A percentile compares a stretch with the other conserved stretches of the same genome.
These are phyloP conservation scores for Laupala kohalensis DNA, from an alignment of 1,140 invertebrate genomes.

Conservation along the genomic window DNA sequence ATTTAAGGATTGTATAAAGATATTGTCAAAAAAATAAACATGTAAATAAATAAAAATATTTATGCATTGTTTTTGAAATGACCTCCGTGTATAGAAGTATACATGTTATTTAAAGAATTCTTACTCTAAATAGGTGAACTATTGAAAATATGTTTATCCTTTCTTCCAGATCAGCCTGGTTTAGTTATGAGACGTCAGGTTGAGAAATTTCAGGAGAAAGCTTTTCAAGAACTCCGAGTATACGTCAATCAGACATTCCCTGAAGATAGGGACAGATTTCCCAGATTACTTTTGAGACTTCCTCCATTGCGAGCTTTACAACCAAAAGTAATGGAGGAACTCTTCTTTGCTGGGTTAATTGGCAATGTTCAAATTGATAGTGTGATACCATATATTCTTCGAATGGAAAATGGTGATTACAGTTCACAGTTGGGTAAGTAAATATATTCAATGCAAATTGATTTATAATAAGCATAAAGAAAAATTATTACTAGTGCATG, in stretches of 20 bases:
- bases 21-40: too few species aligned
- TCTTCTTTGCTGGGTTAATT: conserved; percentile 83
- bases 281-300: conserved; percentile 56
- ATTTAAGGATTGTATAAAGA: too few species aligned
- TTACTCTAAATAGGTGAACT: too few species aligned
- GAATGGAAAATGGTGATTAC: conserved; percentile 21
- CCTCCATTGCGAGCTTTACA: conserved; percentile 65
- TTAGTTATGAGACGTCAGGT: conserved; percentile 30
- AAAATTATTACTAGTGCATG: too few species aligned
- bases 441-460: background rate
- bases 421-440: conserved; percentile 7
- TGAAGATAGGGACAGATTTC: conserved; percentile 42
- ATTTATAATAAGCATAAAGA: background rate
- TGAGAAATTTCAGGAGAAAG: conserved; percentile 57
- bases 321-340: conserved; percentile 70
- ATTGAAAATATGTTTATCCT: too few species aligned
- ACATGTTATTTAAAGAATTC: background rate
- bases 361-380: conserved; percentile 87
- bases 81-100: background rate
- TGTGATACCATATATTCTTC: conserved; percentile 82
- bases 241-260: conserved; percentile 36
- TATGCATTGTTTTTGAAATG: background rate
- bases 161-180: conserved; percentile 35
- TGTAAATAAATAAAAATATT: too few species aligned
- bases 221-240: conserved; percentile 52